Evolutionary conservation across 2,797 vertebrate genomes (phyloP).

Genomic region (Myotis myotis): DNA sequence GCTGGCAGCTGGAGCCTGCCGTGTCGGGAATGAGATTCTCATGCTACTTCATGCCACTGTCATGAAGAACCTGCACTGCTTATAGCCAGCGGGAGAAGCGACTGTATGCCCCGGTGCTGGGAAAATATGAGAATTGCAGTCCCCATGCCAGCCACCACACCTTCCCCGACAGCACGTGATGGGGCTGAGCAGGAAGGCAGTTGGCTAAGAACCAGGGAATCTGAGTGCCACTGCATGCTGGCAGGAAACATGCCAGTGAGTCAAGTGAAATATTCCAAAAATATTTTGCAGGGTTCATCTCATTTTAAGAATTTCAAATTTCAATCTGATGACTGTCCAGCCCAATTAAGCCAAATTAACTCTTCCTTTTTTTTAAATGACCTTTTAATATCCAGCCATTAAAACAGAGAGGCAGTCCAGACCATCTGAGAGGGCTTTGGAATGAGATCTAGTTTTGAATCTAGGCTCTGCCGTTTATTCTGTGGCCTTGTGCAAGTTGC

Average conservation of each 20-base stretch:
- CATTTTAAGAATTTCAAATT: conserved; percentile 40
- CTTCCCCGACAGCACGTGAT: no score
- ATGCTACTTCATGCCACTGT: not conserved
- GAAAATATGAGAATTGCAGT: not conserved
- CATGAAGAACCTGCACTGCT: not conserved
- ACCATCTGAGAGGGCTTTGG: not conserved
- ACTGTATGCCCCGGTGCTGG: not conserved
- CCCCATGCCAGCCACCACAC: not conserved
- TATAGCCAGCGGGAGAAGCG: not conserved
- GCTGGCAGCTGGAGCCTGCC: not conserved
- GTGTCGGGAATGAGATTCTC: not conserved
- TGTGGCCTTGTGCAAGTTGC: not conserved
- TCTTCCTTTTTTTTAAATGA: not conserved
- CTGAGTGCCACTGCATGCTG: not conserved
- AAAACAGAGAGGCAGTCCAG: not conserved
- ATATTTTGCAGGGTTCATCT: not conserved
- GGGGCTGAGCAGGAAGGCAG: not conserved
- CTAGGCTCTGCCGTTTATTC: not conserved
- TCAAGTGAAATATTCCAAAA: not conserved
- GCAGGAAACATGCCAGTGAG: not conserved
- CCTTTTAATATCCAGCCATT: not conserved
- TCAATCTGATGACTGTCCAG: not conserved
- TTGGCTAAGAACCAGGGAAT: not conserved
- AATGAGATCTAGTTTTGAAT: not conserved
- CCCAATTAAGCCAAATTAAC: not conserved